Evolutionary conservation across 2,797 vertebrate species (phyloP).

Genomic region (Mus caroli): DNA sequence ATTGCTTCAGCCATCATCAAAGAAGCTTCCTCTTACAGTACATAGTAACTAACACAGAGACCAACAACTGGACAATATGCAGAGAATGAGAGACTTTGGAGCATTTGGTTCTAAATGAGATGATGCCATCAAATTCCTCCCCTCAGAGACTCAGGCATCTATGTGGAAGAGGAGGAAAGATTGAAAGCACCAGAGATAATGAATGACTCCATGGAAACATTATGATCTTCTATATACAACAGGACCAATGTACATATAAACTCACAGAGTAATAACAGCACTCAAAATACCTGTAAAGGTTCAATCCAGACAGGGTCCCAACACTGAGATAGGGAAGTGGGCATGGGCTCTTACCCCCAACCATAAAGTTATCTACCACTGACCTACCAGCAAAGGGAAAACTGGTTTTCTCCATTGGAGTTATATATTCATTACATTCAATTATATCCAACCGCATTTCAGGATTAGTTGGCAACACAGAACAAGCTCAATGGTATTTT

Average conservation of each 20-base stretch:
- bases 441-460: not conserved
- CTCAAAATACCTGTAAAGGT: not conserved
- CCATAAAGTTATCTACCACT: not conserved
- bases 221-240: not conserved
- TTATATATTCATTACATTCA: not conserved
- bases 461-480: not conserved
- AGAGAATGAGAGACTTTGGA: not conserved
- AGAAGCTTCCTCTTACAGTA: not conserved
- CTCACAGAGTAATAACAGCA: not conserved
- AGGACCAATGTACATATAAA: not conserved
- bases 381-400: not conserved
- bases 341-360: not conserved
- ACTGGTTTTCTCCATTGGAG: not conserved
- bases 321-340: not conserved
- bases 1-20: not conserved
- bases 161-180: not conserved
- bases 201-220: not conserved
- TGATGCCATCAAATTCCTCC: not conserved
- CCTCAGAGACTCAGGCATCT: not conserved
- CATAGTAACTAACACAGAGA: not conserved
- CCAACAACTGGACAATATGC: not conserved
- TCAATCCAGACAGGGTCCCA: not conserved
- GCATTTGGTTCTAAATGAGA: not conserved
- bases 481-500: not conserved
- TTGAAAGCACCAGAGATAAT: not conserved